Base-by-base conservation (phyloP, 2,797 vertebrate species). In the Nothura maculosa region DNA sequence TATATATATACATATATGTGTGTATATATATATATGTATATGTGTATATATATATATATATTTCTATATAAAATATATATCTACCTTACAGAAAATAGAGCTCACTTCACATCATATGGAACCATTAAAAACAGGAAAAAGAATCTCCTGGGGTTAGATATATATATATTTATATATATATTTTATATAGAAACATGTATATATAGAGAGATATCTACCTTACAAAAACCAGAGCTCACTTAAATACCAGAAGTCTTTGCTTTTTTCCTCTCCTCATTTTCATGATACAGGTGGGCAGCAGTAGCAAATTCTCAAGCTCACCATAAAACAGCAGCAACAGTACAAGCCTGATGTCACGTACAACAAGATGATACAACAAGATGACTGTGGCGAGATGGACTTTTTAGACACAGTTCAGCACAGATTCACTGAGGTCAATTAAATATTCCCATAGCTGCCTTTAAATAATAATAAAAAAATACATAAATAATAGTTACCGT, bases 81-180 rank as follows among this genome's bases (percentile, higher is more conserved):
- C 24, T 38, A 34, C 12, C 69, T 52, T 10, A 34, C 64, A 38
- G 38, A 38, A 38, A 38, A 38, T 12, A 38, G 38, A 10, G 38
- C 38, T 38, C 38, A 38, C 38, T 38, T 38, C 38, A 38, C 9
- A 36, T 36, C 1, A 52, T 25, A 13, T 48, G 64, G 32, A 24
- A n/a, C 64, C 70, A 85, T 0, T 0, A 68, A 60, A 24, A 70
- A 6, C 0, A 1, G 19, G 34, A 77, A 4, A 12, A 47, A 22
- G 28, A 32, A 58, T 4, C 32, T 79, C 77, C 24, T 63, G 25
- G 6, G 5, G 20, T n/a, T 66, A 68, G 0, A 43, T 43, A 43
- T 43, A 43, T 43, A 43, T 43, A 43, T n/a, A n/a, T n/a, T n/a
- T n/a, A n/a, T n/a, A n/a, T n/a, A n/a, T n/a, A n/a, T n/a, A n/a